Base-by-base conservation (phyloP, 2,797 vertebrate species). In the Sebastes wilsoni region DNA sequence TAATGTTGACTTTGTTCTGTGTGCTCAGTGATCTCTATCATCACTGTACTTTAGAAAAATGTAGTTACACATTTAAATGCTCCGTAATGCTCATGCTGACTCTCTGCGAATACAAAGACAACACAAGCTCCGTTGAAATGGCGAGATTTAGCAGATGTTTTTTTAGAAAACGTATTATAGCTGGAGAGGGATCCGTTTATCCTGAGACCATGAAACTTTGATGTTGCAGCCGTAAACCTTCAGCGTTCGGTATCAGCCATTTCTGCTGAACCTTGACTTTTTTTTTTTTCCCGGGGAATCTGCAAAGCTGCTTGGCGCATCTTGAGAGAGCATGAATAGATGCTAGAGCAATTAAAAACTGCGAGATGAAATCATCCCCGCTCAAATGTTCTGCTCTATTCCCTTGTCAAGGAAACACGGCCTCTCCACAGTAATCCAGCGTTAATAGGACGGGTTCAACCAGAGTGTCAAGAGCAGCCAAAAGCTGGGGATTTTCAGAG, bases 381-480 rank as follows among this genome's bases (percentile, higher is more conserved):
- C 96, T 96, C 92, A 91, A 95, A 96, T 92, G 90, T 87, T 87
- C 88, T 90, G 95, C 96, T 96, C 95, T 94, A 96, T 96, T 96
- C 96, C 93, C 90, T 91, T 94, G 92, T 96, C 95, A 93, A 92
- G 88, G 93, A 95, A 96, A 95, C 93, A 89, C 42, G 82, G 91
- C 92, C 89, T 94, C 93, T 92, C 86, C 75, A 87, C 92, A 82
- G 92, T 97, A 96, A 97, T 96, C 97, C 96, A 92, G 84, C 94
- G 95, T 96, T 97, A 97, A 97, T 96, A 92, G 91, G 95, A 94
- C 1, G 92, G 95, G 97, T 98, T 98, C 97, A 98, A 95, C 96
- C 90, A 93, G 96, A 96, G 96, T 97, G 96, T 97, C 97, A 98
- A 93, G 93, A 87, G 95, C 96, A 95, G 96, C 95, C 95, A 97